Evolutionary conservation across 1,140 invertebrate genomes (phyloP).

Genomic region (Holcopasites calliopsidis): DNA sequence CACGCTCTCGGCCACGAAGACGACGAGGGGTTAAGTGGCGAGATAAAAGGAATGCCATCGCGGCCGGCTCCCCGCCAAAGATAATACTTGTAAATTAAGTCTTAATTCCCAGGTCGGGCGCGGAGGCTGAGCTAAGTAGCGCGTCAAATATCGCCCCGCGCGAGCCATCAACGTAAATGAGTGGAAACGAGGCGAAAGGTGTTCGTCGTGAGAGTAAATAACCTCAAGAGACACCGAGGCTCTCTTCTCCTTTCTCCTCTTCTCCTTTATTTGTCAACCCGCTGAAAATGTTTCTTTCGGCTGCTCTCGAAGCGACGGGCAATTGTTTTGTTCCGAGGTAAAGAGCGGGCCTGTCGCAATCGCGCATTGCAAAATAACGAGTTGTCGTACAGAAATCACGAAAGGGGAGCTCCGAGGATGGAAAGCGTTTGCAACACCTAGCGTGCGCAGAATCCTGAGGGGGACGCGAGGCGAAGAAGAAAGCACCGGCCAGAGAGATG

Average conservation of each 20-base stretch:
- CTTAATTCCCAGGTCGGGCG: slow-evolving; percentile 23
- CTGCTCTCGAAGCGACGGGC: no score
- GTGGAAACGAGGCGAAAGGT: background rate
- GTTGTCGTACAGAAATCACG: no score
- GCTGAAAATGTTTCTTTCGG: no score
- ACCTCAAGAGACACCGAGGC: background rate
- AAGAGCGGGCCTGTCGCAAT: no score
- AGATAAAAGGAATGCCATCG: slow-evolving; percentile 34
- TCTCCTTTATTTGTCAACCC: background rate
- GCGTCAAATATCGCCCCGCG: slow-evolving; percentile 24
- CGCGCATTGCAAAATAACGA: no score
- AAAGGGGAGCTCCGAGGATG: no score
- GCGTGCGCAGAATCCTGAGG: no score
- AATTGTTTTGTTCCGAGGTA: no score
- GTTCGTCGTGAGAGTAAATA: background rate
- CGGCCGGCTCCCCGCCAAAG: background rate
- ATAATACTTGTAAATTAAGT: slow-evolving; percentile 47
- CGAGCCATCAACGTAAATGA: no score
- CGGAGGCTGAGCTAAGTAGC: background rate
- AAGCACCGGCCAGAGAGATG: no score
- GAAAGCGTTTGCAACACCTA: background rate
- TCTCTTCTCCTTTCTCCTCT: background rate
- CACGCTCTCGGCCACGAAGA: background rate
- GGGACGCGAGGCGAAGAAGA: background rate
- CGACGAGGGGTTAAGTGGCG: slow-evolving; percentile 40